Conservation (phyloP, 2,888 invertebrate genomes). For the Melitaea athalia region DNA sequence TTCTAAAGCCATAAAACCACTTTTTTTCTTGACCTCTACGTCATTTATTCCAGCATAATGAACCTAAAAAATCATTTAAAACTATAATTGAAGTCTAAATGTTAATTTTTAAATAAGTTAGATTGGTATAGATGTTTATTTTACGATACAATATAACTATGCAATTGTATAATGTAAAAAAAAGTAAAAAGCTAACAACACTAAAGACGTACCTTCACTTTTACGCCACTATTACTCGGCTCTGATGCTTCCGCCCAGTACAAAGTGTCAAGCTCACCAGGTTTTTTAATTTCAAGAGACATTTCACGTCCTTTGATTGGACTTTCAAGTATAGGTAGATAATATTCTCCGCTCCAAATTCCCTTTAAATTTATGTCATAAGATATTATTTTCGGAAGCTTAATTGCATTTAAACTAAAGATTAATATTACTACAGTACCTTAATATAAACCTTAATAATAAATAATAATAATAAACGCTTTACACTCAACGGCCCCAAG, state of each 20-base stretch:
- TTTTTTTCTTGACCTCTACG: constrained; percentile 48
- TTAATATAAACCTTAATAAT: too few relatives aligned
- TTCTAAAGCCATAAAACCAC: constrained; percentile 38
- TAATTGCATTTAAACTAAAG: too few relatives aligned
- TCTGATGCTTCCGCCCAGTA: constrained; percentile 52
- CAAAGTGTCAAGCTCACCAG: constrained; percentile 53
- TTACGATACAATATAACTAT: neutral
- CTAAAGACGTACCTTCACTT: constrained; percentile 51
- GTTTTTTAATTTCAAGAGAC: constrained; percentile 42
- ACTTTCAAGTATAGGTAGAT: constrained; percentile 42
- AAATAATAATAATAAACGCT: too few relatives aligned
- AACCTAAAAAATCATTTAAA: constrained; percentile 46
- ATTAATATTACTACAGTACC: too few relatives aligned
- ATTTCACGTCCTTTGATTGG: constrained; percentile 29
- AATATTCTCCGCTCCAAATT: constrained; percentile 51
- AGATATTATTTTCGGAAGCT: neutral
- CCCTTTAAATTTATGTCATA: constrained; percentile 38
- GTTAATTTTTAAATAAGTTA: too few relatives aligned
- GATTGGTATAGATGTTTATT: too few relatives aligned
- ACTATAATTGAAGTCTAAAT: neutral
- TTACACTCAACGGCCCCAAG: too few relatives aligned
- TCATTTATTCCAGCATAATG: constrained; percentile 53
- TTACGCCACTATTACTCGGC: constrained; percentile 42
- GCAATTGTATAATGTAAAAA: too few relatives aligned
- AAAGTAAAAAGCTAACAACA: too few relatives aligned